Percentiles rank a stretch among this genome's conserved stretches.
Conservation (phyloP, 2,888 invertebrate genomes). For the Eupithecia insigniata region DNA sequence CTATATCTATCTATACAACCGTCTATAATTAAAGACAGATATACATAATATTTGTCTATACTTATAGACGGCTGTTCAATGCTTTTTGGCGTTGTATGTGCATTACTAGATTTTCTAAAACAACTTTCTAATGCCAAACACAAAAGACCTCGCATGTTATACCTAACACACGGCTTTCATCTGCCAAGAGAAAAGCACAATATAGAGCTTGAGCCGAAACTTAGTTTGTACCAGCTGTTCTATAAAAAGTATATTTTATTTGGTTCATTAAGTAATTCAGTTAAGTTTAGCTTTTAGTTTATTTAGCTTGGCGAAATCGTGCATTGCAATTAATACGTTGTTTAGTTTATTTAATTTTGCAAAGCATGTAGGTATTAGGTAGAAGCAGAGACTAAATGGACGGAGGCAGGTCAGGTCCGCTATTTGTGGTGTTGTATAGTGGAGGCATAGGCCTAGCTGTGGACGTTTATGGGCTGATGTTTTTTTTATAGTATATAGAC, state of each 20-base stretch:
- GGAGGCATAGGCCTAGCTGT: not conserved
- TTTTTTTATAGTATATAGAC: too few species aligned
- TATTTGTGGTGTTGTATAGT: not conserved
- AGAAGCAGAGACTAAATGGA: not conserved
- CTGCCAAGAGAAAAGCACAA: constrained; percentile 5
- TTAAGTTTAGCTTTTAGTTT: constrained; percentile 11
- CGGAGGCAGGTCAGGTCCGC: not conserved
- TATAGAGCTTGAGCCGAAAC: constrained; percentile 12
- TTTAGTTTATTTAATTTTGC: not conserved
- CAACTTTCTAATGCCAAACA: not conserved
- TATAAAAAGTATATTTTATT: constrained; percentile 23
- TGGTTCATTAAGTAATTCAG: constrained; percentile 13
- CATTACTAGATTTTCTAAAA: not conserved
- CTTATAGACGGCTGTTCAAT: too few species aligned
- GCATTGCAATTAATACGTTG: not conserved
- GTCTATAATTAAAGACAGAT: too few species aligned
- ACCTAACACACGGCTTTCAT: constrained; percentile 19
- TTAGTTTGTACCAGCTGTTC: constrained; percentile 3
- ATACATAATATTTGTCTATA: too few species aligned
- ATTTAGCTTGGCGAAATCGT: not conserved
- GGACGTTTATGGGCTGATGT: not conserved
- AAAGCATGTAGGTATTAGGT: not conserved
- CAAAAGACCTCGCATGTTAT: not conserved
- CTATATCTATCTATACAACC: too few species aligned
- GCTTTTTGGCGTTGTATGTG: not conserved